Percentiles rank a stretch among this genome's conserved stretches.
Conservation (phyloP, 2,797 vertebrate species). For the Lindbergichthys nudifrons region DNA sequence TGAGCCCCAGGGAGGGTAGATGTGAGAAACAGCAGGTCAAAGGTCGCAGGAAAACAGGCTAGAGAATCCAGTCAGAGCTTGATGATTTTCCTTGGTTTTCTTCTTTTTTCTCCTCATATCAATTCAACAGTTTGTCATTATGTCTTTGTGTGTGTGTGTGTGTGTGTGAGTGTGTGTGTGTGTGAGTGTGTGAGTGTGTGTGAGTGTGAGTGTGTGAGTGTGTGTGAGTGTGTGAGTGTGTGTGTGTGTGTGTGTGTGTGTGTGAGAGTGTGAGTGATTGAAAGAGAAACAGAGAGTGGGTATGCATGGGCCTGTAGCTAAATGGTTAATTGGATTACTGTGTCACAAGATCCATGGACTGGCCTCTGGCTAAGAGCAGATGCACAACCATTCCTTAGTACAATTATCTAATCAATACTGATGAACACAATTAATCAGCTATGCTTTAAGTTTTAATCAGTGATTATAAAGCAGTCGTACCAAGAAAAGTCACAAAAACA, state of each 20-base stretch:
- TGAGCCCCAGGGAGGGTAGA: too few species aligned
- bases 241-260: constrained; percentile 4
- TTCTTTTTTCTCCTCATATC: too few species aligned
- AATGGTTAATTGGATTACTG: constrained; percentile 81
- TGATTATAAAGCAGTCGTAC: too few species aligned
- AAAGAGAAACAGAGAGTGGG: constrained; percentile 43
- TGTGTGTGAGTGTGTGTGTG: not conserved
- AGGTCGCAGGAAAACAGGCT: too few species aligned
- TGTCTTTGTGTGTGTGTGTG: constrained; percentile 9
- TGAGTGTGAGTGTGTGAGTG: constrained; percentile 18
- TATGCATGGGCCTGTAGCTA: constrained; percentile 65
- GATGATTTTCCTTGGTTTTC: too few species aligned
- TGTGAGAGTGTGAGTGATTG: constrained; percentile 28
- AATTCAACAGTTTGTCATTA: too few species aligned
- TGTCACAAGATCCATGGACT: constrained; percentile 75
- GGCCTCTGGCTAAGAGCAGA: constrained; percentile 41
- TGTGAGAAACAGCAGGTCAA: too few species aligned
- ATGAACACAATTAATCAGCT: constrained; percentile 16
- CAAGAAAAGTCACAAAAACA: not conserved
- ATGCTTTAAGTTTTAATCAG: not conserved
- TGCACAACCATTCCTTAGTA: constrained; percentile 31
- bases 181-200: constrained; percentile 13
- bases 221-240: constrained; percentile 13
- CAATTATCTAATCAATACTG: constrained; percentile 57
- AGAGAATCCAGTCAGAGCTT: too few species aligned